These are phyloP conservation scores for Temnothorax longispinosus DNA, from an alignment of 1,140 invertebrate species.

Conservation along the genomic window DNA sequence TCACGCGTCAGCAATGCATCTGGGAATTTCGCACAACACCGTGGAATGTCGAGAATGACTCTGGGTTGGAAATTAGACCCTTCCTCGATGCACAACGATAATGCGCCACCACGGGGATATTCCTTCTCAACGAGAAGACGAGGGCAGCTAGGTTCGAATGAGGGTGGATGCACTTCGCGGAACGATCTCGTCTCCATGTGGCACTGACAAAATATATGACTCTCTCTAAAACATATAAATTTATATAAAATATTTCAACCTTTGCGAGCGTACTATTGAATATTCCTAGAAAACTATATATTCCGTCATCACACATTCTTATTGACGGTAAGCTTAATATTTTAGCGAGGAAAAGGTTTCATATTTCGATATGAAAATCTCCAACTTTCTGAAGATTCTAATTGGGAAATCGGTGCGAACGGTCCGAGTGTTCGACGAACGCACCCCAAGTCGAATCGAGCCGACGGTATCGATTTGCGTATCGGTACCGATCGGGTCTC, in stretches of 20 bases:
- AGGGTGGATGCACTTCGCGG: constrained; percentile 7
- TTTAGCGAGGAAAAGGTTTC: background rate
- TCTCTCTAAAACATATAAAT: background rate
- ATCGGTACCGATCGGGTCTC: constrained; percentile 69
- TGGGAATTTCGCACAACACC: constrained; percentile 3
- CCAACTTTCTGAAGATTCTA: background rate
- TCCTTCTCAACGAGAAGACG: background rate
- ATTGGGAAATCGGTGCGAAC: constrained; percentile 23
- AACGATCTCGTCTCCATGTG: background rate
- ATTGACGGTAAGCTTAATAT: background rate
- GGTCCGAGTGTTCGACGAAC: background rate
- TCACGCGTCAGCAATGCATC: constrained; percentile 22
- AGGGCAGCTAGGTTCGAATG: constrained; percentile 16
- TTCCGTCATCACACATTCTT: background rate
- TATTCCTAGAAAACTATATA: background rate
- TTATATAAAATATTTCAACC: background rate
- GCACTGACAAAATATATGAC: background rate
- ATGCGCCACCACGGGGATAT: constrained; percentile 25
- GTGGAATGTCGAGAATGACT: constrained; percentile 28
- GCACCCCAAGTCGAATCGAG: background rate
- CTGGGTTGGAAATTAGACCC: constrained; percentile 20
- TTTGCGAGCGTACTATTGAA: background rate
- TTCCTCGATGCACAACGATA: constrained; percentile 28
- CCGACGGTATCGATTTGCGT: constrained; percentile 8
- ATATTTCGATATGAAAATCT: background rate